Conservation (phyloP, 92 coral and sea anemone species). For the Palythoa heliodiscus region DNA sequence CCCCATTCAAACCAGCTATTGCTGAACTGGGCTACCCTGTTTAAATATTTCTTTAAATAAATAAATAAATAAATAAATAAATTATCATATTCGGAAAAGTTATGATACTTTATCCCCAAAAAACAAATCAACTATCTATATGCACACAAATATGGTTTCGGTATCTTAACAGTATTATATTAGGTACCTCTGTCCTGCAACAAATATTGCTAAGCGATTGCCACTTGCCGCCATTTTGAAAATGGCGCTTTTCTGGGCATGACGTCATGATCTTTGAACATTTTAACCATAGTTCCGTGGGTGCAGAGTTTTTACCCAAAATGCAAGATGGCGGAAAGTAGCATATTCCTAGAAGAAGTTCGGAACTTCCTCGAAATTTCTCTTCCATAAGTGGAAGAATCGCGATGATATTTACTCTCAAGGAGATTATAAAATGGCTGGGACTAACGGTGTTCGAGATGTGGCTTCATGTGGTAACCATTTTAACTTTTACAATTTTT, state of each 20-base stretch:
- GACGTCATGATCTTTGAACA: neutral
- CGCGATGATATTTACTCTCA: conserved; percentile 78
- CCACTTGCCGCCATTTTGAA: conserved; percentile 44
- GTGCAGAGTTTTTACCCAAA: neutral
- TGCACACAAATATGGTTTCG: neutral
- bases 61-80: too few species aligned
- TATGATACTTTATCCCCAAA: too few species aligned
- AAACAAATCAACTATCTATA: too few species aligned
- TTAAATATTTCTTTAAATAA: too few species aligned
- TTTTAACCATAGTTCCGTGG: conserved; percentile 14
- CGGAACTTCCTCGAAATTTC: conserved; percentile 18
- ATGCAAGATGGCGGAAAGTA: conserved; percentile 39
- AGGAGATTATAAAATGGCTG: conserved; percentile 91
- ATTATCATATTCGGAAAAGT: too few species aligned
- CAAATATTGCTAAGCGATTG: neutral
- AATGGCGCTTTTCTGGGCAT: conserved; percentile 21
- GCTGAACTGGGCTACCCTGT: too few species aligned
- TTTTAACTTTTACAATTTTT: conserved; percentile 82
- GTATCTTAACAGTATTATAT: neutral
- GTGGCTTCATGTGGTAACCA: conserved; percentile 80
- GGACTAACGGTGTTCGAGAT: conserved; percentile 95
- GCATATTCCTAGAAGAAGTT: conserved; percentile 19
- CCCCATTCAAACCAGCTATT: too few species aligned
- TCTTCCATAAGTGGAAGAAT: conserved; percentile 31
- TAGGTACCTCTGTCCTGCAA: neutral